phyloP scores from a whole-genome alignment of 2,888 invertebrate genomes.

The Patella caerulea region DNA sequence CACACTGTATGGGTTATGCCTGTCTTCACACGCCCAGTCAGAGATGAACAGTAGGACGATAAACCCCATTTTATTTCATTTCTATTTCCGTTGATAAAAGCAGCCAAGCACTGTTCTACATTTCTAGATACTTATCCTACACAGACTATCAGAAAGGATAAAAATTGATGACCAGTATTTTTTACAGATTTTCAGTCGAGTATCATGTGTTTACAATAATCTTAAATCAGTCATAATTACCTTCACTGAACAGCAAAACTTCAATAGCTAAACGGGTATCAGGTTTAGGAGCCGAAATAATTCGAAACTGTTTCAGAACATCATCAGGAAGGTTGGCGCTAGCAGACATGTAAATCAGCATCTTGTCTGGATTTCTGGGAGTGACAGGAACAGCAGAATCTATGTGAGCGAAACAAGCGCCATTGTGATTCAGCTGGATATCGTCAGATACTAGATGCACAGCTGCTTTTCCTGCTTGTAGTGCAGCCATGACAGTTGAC shows the following conservation, averaged over 20 bases:
- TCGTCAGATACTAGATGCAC: conserved; percentile 62
- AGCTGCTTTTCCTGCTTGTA: conserved; percentile 56
- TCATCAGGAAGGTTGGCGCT: conserved; percentile 59
- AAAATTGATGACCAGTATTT: too few relatives aligned
- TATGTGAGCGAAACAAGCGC: conserved; percentile 62
- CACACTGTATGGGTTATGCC: too few relatives aligned
- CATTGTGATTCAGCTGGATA: conserved; percentile 54
- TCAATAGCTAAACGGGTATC: conserved; percentile 58
- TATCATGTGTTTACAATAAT: too few relatives aligned
- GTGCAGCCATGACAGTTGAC: conserved; percentile 58
- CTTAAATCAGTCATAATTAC: conserved; percentile 36
- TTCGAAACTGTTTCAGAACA: conserved; percentile 64
- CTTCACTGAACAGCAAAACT: conserved; percentile 67
- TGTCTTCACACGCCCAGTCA: too few relatives aligned
- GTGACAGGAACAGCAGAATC: conserved; percentile 55
- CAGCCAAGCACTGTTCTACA: too few relatives aligned
- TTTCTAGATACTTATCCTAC: too few relatives aligned
- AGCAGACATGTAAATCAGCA: conserved; percentile 60
- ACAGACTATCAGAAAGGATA: too few relatives aligned
- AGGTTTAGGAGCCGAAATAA: conserved; percentile 61
- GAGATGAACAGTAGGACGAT: too few relatives aligned
- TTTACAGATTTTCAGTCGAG: too few relatives aligned
- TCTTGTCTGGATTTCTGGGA: conserved; percentile 60
- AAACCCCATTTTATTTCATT: too few relatives aligned
- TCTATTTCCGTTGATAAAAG: too few relatives aligned